Evolutionary conservation across 53 echinoderm and acorn worm genomes (phyloP), one percentile per base, ranked within the genome.

Genomic region (Actinopyga echinites): DNA sequence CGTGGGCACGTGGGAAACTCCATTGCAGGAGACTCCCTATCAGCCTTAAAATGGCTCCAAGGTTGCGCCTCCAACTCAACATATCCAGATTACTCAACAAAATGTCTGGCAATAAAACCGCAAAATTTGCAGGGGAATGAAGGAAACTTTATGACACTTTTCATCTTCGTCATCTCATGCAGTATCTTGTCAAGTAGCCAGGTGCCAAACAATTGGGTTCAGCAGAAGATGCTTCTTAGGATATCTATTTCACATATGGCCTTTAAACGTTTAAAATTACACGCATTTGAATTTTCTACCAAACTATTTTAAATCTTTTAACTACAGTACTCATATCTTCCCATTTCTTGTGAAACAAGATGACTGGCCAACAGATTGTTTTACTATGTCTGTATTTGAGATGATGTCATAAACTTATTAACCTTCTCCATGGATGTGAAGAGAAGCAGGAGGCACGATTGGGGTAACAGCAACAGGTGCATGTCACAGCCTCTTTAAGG

Each of bases 11-110:
- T 42, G 42, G 71, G 71, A 71, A 71, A 43, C 44, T 71, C 71
- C 37, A 36, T 36, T 49, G 22, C 36, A 32, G 5, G 9, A 71
- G 43, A 71, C 71, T 71, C 40, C n/a, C 24, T 21, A 49, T 40
- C 45, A 71, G 43, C 71, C 71, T 71, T 71, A n/a, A 36, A 71
- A 22, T 71, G 71, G 71, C 71, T 71, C 71, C 71, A 71, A 71
- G 71, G 71, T 71, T 71, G 40, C 71, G 40, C 42, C 42, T 42
- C 71, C n/a, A 28, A 44, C 71, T 44, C 40, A 44, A 44, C 24
- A 43, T 71, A 44, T 71, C 71, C 71, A 44, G 71, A 71, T 71
- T 71, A 71, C 45, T 71, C 71, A 71, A 71, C 71, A 24, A 26
- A 40, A 40, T 38, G 40, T 40, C 42, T 40, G 26, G 42, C 40